Base-by-base conservation (phyloP, 2,888 invertebrate species). In the Ochlodes sylvanus region DNA sequence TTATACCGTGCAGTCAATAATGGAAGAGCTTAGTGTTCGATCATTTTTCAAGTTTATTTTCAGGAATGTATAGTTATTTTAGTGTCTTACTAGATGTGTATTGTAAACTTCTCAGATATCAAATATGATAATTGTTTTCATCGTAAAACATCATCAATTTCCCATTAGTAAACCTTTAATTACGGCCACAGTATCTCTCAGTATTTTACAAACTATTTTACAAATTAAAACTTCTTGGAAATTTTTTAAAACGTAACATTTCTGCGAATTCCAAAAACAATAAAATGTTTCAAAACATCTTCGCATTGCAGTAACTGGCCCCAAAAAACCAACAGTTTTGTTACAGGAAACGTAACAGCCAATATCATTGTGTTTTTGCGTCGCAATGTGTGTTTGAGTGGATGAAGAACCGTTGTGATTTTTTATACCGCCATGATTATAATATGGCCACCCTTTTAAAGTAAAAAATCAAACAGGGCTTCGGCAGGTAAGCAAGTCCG, bases 371-470 rank as follows among this genome's bases (percentile, higher is more conserved):
- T 89, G 86, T 89, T 82, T 89, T 87, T 87, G 82, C 78, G 78
- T 82, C 78, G 88, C 90, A 92, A 91, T 90, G 89, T 91, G 92
- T 88, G 84, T 87, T 85, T 84, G 87, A 88, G 80, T 87, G 79
- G 84, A 85, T 80, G 79, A 75, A 79, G 85, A 79, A 87, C 92
- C 92, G 92, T 92, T 92, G 89, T 63, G 75, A 79, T 85, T 89
- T 91, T 90, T 92, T 88, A 81, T 80, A 78, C 76, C 71, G 71
- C 78, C 78, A 80, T 56, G 55, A 62, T 85, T 81, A 87, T 89
- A 88, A 89, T 68, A 62, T 87, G 86, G 88, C 80, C 82, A 90
- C 89, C 92, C 90, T 90, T 91, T 89, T 67, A 76, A 75, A 75
- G 79, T 81, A 87, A 90, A 89, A 86, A 92, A 87, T 71, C 47